Conservation (phyloP, 2,113 vertebrate species). For the Catharus bicknelli region DNA sequence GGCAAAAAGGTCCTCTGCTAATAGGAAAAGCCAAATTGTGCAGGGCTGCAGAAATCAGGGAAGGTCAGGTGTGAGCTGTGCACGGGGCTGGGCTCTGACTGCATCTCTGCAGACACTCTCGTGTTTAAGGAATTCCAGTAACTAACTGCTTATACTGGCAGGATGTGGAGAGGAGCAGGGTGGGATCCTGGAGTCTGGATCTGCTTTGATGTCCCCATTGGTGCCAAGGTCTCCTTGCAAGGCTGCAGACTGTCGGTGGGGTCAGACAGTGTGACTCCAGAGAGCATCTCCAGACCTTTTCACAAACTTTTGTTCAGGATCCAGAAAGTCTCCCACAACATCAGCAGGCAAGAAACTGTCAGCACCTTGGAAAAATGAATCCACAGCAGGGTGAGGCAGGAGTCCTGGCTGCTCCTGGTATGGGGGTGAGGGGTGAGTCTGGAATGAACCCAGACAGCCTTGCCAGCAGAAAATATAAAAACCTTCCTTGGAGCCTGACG, state of each 20-base stretch:
- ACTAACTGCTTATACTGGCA: neutral
- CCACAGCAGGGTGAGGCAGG: neutral
- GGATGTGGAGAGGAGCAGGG: neutral
- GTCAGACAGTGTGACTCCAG: neutral
- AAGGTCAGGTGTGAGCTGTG: conserved; percentile 36
- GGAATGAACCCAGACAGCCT: neutral
- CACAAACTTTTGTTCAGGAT: neutral
- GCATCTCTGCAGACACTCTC: neutral
- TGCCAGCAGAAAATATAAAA: neutral
- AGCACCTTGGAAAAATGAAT: neutral
- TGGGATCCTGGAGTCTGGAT: neutral
- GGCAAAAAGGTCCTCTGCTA: conserved; percentile 46
- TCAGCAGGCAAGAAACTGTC: neutral
- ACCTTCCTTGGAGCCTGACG: neutral
- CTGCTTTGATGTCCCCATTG: neutral
- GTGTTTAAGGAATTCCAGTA: neutral
- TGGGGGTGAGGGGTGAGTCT: neutral
- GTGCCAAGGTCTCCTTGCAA: neutral
- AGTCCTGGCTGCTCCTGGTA: neutral
- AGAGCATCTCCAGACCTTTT: neutral
- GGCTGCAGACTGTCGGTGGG: neutral
- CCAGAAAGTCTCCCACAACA: neutral
- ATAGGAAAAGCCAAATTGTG: conserved; percentile 15
- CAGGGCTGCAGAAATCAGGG: neutral
- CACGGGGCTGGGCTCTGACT: neutral